These are phyloP conservation scores for Fragum sueziense DNA, from an alignment of 2,888 invertebrate genomes.

Conservation along the genomic window DNA sequence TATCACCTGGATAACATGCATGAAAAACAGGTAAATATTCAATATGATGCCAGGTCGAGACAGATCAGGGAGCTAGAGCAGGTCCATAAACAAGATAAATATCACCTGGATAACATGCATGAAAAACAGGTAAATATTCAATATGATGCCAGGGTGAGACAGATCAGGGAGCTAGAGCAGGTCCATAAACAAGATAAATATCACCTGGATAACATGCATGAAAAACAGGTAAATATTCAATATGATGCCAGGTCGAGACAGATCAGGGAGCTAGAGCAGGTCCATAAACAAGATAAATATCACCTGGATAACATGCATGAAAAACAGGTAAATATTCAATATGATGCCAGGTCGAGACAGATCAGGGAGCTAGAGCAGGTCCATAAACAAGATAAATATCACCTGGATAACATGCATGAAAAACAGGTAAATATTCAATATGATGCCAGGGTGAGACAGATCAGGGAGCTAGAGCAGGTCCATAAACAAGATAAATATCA, in stretches of 20 bases:
- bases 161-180: slow-evolving; percentile 79
- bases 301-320: slow-evolving; percentile 79
- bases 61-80: slow-evolving; percentile 80
- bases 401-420: slow-evolving; percentile 78
- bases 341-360: slow-evolving; percentile 75
- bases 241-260: slow-evolving; percentile 76
- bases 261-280: slow-evolving; percentile 78
- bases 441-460: slow-evolving; percentile 75
- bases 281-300: slow-evolving; percentile 77
- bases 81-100: slow-evolving; percentile 77
- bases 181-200: slow-evolving; percentile 77
- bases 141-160: slow-evolving; percentile 74
- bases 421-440: slow-evolving; percentile 81
- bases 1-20: slow-evolving; percentile 77
- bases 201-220: slow-evolving; percentile 78
- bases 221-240: slow-evolving; percentile 81
- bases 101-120: slow-evolving; percentile 77
- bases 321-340: slow-evolving; percentile 81
- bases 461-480: slow-evolving; percentile 78
- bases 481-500: slow-evolving; percentile 79
- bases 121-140: slow-evolving; percentile 81
- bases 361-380: slow-evolving; percentile 79
- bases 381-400: slow-evolving; percentile 78
- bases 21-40: slow-evolving; percentile 81
- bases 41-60: slow-evolving; percentile 72